phyloP scores from a whole-genome alignment of 2,113 vertebrate species.

The Cheirogaleus medius region DNA sequence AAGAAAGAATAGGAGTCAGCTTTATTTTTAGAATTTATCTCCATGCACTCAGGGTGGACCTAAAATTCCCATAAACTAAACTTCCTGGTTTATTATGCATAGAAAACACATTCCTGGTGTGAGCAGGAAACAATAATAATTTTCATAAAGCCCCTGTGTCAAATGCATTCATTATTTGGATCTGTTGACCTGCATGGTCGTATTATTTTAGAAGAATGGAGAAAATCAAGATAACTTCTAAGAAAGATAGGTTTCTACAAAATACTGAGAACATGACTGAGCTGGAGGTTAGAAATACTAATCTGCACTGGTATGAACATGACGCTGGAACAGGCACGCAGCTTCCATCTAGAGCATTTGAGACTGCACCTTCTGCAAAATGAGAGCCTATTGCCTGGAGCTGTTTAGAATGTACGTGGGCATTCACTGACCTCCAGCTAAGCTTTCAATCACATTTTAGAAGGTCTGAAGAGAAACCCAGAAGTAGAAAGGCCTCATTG shows the following conservation, averaged over 20 bases:
- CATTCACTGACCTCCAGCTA: neutral
- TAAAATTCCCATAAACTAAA: conserved; percentile 75
- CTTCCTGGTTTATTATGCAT: conserved; percentile 42
- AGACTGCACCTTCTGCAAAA: neutral
- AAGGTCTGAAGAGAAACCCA: neutral
- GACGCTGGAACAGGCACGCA: neutral
- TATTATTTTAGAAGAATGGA: conserved; percentile 41
- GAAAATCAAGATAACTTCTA: conserved; percentile 21
- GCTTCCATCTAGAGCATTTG: neutral
- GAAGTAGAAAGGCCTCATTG: conserved; percentile 23
- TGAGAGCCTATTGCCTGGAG: neutral
- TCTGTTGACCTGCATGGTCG: conserved; percentile 54
- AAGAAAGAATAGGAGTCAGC: neutral
- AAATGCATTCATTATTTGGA: conserved; percentile 1
- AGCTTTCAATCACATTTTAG: neutral
- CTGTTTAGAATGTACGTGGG: neutral
- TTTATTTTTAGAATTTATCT: conserved; percentile 79
- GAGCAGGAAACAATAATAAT: conserved; percentile 65
- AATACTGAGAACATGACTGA: neutral
- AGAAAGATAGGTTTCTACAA: neutral
- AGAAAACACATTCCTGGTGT: conserved; percentile 49
- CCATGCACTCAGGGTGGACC: neutral
- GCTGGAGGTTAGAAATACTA: neutral
- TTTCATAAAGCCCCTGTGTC: conserved; percentile 24
- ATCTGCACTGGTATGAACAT: neutral